Conservation (phyloP, 2,797 vertebrate species). For the Rhinophrynus dorsalis region DNA sequence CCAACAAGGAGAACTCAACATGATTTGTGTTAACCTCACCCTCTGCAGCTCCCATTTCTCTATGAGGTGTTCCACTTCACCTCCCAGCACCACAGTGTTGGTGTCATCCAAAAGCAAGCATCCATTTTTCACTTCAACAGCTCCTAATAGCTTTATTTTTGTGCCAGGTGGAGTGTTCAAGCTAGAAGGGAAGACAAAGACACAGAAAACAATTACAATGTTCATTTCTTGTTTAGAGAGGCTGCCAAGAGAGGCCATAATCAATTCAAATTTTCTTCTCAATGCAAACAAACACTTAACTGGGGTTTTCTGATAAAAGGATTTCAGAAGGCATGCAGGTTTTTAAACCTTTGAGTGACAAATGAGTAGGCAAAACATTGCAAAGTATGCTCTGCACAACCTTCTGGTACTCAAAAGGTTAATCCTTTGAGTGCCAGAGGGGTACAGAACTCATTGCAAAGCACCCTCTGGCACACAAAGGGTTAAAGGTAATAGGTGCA, state of each 20-base stretch:
- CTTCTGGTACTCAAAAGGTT: too few relatives aligned
- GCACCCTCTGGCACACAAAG: too few relatives aligned
- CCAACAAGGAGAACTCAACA: slow-evolving; percentile 24
- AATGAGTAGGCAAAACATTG: too few relatives aligned
- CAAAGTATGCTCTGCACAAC: too few relatives aligned
- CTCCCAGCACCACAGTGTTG: slow-evolving; percentile 88
- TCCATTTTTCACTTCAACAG: slow-evolving; percentile 87
- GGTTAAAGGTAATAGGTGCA: too few relatives aligned
- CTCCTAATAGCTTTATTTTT: slow-evolving; percentile 90
- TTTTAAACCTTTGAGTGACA: too few relatives aligned
- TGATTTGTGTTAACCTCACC: slow-evolving; percentile 76
- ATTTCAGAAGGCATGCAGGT: too few relatives aligned
- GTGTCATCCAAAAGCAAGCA: slow-evolving; percentile 90
- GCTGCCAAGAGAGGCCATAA: slow-evolving; percentile 31
- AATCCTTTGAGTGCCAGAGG: too few relatives aligned
- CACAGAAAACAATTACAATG: slow-evolving; percentile 42
- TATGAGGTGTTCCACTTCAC: slow-evolving; percentile 95
- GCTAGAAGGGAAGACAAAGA: slow-evolving; percentile 55
- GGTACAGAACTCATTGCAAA: too few relatives aligned
- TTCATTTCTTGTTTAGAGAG: slow-evolving; percentile 34
- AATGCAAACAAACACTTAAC: slow-evolving; percentile 26
- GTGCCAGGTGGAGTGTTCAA: slow-evolving; percentile 96
- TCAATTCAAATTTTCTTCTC: slow-evolving; percentile 14
- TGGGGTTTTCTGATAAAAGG: too few relatives aligned
- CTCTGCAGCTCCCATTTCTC: slow-evolving; percentile 98